These are phyloP conservation scores for Xerus rutilus DNA, from an alignment of 2,797 vertebrate genomes.

Conservation along the genomic window DNA sequence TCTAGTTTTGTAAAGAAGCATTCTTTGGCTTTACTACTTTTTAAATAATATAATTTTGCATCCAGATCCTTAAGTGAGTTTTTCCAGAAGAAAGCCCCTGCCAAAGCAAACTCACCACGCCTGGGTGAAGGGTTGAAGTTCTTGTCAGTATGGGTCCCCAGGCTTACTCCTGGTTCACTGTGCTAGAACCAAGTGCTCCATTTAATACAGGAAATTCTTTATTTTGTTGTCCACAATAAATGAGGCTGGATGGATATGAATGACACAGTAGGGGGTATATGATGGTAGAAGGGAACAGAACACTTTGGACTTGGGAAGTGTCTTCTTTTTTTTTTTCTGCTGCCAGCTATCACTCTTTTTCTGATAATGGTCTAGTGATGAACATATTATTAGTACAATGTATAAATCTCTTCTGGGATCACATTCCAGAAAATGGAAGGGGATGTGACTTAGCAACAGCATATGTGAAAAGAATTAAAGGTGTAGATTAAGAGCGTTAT, in stretches of 20 bases:
- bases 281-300: neutral
- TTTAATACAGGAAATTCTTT: neutral
- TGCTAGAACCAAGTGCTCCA: neutral
- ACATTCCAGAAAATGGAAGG: neutral
- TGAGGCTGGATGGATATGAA: neutral
- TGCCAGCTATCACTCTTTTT: neutral
- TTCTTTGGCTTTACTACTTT: neutral
- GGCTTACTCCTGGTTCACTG: neutral
- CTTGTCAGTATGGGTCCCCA: neutral
- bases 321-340: neutral
- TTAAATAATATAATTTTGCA: neutral
- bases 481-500: neutral
- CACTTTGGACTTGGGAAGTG: neutral
- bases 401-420: neutral
- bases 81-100: neutral
- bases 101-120: too few species aligned
- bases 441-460: neutral
- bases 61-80: neutral
- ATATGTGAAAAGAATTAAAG: neutral
- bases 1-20: neutral
- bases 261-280: neutral
- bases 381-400: neutral
- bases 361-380: neutral
- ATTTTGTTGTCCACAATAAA: neutral
- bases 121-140: neutral